phyloP scores from a whole-genome alignment of 2,888 invertebrate species.

The Timandra comae region DNA sequence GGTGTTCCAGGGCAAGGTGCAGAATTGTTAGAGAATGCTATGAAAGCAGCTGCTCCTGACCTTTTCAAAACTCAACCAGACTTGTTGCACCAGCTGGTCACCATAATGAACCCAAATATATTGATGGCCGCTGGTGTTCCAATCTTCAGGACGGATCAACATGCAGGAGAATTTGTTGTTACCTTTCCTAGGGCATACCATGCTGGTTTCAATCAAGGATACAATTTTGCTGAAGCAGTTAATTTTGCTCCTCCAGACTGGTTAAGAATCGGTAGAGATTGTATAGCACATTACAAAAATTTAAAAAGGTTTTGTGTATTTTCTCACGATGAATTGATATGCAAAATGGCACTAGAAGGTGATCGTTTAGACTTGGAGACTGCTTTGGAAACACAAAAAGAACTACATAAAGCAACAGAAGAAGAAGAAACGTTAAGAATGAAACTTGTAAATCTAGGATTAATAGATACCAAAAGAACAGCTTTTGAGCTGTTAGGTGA shows the following conservation, averaged over 20 bases:
- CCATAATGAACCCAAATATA: constrained; percentile 86
- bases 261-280: constrained; percentile 82
- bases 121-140: constrained; percentile 79
- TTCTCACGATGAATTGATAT: constrained; percentile 87
- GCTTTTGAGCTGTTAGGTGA: constrained; percentile 83
- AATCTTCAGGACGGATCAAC: constrained; percentile 80
- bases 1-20: constrained; percentile 84
- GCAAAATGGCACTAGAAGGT: constrained; percentile 83
- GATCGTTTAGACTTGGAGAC: constrained; percentile 80
- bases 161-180: constrained; percentile 88
- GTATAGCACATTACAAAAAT: constrained; percentile 82
- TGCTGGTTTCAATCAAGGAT: constrained; percentile 88
- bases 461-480: constrained; percentile 77
- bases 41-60: constrained; percentile 84
- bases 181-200: constrained; percentile 89
- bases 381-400: constrained; percentile 81
- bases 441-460: constrained; percentile 63
- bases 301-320: constrained; percentile 85
- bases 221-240: constrained; percentile 90
- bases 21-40: constrained; percentile 81
- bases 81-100: constrained; percentile 86
- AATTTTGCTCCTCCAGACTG: constrained; percentile 89
- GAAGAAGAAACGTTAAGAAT: constrained; percentile 60
- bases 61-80: constrained; percentile 85
- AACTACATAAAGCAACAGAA: constrained; percentile 79